These are phyloP conservation scores for Taenaris catops DNA, from an alignment of 2,888 invertebrate species.

Conservation along the genomic window DNA sequence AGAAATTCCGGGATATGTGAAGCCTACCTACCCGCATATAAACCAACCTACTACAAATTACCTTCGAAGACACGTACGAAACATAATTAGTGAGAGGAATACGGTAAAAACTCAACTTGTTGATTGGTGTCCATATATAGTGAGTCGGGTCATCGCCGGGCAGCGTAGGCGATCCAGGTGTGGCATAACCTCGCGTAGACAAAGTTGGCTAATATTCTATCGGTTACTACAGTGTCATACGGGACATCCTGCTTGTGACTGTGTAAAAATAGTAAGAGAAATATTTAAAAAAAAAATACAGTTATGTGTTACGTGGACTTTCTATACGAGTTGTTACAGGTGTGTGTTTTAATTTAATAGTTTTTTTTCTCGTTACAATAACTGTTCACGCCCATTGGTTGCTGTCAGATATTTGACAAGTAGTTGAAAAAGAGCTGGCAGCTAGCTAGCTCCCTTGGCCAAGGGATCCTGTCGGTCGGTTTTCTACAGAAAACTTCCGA, in stretches of 20 bases:
- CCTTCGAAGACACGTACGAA: constrained; percentile 1
- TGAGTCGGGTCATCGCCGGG: constrained; percentile 39
- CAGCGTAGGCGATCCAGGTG: constrained; percentile 59
- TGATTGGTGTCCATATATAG: constrained; percentile 57
- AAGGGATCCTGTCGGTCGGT: no score
- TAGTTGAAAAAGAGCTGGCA: no score
- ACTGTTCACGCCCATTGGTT: no score
- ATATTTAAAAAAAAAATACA: constrained; percentile 6
- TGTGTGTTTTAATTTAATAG: constrained; percentile 35
- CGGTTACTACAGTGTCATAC: constrained; percentile 9
- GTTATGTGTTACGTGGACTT: constrained; percentile 65
- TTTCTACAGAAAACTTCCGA: no score
- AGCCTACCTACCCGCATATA: no score
- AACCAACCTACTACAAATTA: not conserved
- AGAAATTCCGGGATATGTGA: no score
- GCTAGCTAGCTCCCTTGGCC: no score
- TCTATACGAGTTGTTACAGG: constrained; percentile 63
- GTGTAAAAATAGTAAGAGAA: no score
- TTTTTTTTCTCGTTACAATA: no score
- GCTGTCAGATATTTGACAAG: no score
- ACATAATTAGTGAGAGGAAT: constrained; percentile 13
- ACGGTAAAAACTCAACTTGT: constrained; percentile 31
- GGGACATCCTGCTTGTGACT: constrained; percentile 18
- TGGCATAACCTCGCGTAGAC: constrained; percentile 45
- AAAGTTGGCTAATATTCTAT: constrained; percentile 44